A percentile compares a stretch with the other conserved stretches of the same genome.
Conservation (phyloP, 2,888 invertebrate species). For the Ectemnius cavifrons region DNA sequence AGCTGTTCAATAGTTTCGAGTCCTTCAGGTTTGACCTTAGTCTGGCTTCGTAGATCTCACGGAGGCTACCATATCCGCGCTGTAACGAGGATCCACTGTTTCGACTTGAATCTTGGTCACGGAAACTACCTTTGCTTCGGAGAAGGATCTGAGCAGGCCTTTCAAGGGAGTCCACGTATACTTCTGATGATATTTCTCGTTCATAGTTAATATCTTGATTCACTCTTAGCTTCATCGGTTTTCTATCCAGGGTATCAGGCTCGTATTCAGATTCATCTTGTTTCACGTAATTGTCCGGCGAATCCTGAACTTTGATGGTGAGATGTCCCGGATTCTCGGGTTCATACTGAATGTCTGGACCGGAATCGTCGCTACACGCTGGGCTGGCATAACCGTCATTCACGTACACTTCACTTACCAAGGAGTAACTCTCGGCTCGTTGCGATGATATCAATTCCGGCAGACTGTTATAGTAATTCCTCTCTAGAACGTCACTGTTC, state of each 20-base stretch:
- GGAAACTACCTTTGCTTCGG: conserved; percentile 86
- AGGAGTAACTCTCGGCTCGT: conserved; percentile 81
- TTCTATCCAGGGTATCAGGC: conserved; percentile 91
- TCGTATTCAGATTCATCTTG: conserved; percentile 91
- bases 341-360: conserved; percentile 81
- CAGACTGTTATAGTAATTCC: conserved; percentile 75
- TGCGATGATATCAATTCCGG: conserved; percentile 78
- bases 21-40: conserved; percentile 63
- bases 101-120: conserved; percentile 77
- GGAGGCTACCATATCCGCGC: conserved; percentile 83
- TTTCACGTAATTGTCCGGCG: conserved; percentile 86
- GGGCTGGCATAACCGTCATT: conserved; percentile 84
- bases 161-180: conserved; percentile 81
- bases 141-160: conserved; percentile 82
- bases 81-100: conserved; percentile 72
- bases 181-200: conserved; percentile 73
- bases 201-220: conserved; percentile 74
- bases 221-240: conserved; percentile 82
- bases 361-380: conserved; percentile 79
- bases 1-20: conserved; percentile 43
- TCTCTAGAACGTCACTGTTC: conserved; percentile 57
- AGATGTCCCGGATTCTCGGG: conserved; percentile 87
- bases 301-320: conserved; percentile 91
- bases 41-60: conserved; percentile 86
- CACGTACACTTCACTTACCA: conserved; percentile 89